Evolutionary conservation across 2,113 vertebrate genomes (phyloP).

Genomic region (Sinocyclocheilus rhinocerous): DNA sequence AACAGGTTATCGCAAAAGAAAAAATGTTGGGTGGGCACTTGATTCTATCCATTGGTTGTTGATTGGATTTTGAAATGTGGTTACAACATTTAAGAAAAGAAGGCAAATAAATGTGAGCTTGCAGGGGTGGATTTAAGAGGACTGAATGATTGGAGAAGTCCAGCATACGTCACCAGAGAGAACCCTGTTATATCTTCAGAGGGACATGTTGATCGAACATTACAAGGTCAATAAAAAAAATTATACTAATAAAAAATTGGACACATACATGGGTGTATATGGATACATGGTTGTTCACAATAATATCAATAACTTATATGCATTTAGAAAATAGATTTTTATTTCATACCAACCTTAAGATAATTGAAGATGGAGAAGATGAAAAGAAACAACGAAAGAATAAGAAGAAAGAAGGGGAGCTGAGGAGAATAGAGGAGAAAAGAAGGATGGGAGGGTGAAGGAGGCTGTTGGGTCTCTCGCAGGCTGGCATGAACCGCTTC

Average conservation of each 20-base stretch:
- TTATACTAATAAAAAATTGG: too few relatives aligned
- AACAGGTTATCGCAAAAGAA: background rate
- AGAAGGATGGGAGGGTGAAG: slow-evolving; percentile 1
- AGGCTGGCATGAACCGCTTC: slow-evolving; percentile 42
- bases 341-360: background rate
- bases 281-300: background rate
- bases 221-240: too few relatives aligned
- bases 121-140: background rate
- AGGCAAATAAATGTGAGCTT: background rate
- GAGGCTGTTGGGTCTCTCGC: slow-evolving; percentile 44
- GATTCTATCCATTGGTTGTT: too few relatives aligned
- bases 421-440: background rate
- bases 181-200: background rate
- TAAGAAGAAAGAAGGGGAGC: too few relatives aligned
- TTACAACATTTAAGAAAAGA: background rate
- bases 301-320: background rate
- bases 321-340: background rate
- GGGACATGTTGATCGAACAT: background rate
- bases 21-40: too few relatives aligned
- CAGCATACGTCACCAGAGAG: background rate
- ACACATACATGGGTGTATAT: too few relatives aligned
- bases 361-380: background rate
- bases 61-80: background rate
- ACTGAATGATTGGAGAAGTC: background rate
- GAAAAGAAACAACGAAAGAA: background rate